A percentile compares a stretch with the other conserved stretches of the same genome.
Evolutionary conservation across 2,797 vertebrate species (phyloP).

Genomic region (Acrocephalus scirpaceus): DNA sequence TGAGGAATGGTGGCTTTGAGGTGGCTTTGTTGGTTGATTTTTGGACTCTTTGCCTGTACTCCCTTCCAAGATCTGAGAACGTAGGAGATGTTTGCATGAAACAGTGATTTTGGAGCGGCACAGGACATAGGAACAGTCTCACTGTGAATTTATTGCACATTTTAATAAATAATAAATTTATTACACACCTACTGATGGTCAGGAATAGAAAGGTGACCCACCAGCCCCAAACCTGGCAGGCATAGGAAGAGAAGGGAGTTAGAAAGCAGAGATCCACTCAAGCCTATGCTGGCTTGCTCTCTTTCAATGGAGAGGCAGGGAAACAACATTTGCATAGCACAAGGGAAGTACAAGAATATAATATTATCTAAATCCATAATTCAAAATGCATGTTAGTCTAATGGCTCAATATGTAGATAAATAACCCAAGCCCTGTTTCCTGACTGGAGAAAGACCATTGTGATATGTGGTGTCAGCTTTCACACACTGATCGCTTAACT

Average conservation of each 20-base stretch:
- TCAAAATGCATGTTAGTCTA: not conserved
- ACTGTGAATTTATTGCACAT: not conserved
- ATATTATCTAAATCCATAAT: not conserved
- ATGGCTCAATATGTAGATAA: not conserved
- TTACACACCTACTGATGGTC: not conserved
- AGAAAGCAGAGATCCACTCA: not conserved
- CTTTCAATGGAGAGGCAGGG: not conserved
- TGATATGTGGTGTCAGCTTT: slow-evolving; percentile 6
- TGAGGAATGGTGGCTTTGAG: not conserved
- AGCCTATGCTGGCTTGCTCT: not conserved
- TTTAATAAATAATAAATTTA: not conserved
- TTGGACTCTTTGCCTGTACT: not conserved
- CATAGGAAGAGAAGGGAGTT: not conserved
- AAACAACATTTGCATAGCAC: not conserved
- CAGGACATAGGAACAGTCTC: not conserved
- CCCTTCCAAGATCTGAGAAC: not conserved
- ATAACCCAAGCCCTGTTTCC: not conserved
- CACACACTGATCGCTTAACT: not conserved
- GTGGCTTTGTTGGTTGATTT: not conserved
- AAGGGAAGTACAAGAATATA: not conserved
- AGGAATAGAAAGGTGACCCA: not conserved
- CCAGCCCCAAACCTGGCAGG: not conserved
- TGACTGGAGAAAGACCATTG: not conserved
- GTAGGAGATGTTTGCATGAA: not conserved
- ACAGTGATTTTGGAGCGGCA: not conserved